phyloP scores from a whole-genome alignment of 2,797 vertebrate species.

The Linurgus olivaceus region DNA sequence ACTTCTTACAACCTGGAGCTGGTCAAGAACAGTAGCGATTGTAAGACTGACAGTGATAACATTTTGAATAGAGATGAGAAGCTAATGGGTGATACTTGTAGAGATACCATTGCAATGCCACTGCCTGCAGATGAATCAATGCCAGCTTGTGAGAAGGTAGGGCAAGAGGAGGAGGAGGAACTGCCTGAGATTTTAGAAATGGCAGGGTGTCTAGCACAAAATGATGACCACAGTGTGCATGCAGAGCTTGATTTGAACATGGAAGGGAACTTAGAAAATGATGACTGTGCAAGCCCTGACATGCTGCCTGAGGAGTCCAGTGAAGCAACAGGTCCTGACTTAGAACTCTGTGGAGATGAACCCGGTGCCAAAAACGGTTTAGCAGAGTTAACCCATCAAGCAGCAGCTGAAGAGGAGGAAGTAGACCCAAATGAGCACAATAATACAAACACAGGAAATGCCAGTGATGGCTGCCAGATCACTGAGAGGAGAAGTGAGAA shows the following conservation, averaged over 20 bases:
- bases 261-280: background rate
- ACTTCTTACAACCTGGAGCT: background rate
- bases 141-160: background rate
- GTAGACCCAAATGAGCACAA: background rate
- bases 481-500: background rate
- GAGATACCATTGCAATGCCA: background rate
- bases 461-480: background rate
- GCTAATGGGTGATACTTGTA: background rate
- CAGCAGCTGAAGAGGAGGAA: slow-evolving; percentile 20
- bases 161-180: background rate
- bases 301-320: background rate
- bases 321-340: background rate
- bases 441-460: background rate
- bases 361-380: background rate
- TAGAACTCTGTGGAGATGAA: background rate
- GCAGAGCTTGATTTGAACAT: background rate
- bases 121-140: background rate
- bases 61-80: slow-evolving; percentile 6
- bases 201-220: background rate
- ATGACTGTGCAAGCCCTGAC: background rate
- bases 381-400: background rate
- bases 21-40: background rate
- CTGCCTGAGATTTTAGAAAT: background rate
- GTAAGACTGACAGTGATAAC: background rate
- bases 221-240: background rate